Percentiles rank a stretch among this genome's conserved stretches.
These are phyloP conservation scores for Acanthosepion lycidas DNA, from an alignment of 2,888 invertebrate genomes.

Conservation along the genomic window DNA sequence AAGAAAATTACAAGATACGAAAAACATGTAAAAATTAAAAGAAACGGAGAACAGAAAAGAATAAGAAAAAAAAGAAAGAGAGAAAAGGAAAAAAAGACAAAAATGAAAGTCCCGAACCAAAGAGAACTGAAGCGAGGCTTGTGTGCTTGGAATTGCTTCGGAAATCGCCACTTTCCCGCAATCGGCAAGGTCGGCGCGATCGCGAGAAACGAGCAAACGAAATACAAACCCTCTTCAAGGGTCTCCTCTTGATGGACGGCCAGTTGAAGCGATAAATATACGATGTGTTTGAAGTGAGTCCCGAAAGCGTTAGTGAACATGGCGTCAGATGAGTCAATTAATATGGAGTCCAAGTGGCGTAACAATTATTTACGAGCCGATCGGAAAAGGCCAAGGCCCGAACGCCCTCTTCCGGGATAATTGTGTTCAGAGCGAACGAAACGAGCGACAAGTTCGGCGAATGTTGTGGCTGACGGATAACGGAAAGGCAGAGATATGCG, in stretches of 20 bases:
- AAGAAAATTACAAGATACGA: too few relatives aligned
- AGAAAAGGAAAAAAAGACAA: too few relatives aligned
- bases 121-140: neutral
- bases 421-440: neutral
- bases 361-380: conserved; percentile 33
- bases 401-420: neutral
- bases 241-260: neutral
- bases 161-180: neutral
- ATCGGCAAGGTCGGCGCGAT: neutral
- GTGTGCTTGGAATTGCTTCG: neutral
- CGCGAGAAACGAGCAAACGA: neutral
- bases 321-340: conserved; percentile 8
- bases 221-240: neutral
- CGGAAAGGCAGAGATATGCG: neutral
- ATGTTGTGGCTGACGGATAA: neutral
- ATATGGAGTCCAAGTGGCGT: conserved; percentile 4
- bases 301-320: neutral
- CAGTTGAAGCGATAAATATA: neutral
- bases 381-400: neutral
- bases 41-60: too few relatives aligned
- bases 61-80: too few relatives aligned
- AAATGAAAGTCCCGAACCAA: neutral
- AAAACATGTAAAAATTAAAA: too few relatives aligned
- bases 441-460: neutral
- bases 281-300: neutral